These are phyloP conservation scores for Plebejus argus DNA, from an alignment of 2,888 invertebrate genomes.

Conservation along the genomic window DNA sequence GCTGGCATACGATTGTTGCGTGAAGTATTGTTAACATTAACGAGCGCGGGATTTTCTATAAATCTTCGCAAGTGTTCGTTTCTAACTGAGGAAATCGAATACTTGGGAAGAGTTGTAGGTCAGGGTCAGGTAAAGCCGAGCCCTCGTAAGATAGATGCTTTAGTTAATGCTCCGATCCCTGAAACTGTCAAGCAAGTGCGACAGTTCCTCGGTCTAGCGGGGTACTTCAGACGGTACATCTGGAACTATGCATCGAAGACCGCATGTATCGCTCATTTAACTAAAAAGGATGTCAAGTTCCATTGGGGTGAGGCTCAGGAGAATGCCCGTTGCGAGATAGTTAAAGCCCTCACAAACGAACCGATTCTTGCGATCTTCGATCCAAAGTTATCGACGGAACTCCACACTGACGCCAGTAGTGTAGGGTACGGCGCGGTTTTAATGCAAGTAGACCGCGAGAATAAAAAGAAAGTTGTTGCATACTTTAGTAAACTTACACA, in stretches of 20 bases:
- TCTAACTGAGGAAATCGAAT: constrained; percentile 28
- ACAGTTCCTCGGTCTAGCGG: background rate
- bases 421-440: too few relatives aligned
- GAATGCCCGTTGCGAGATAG: too few relatives aligned
- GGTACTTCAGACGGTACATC: constrained; percentile 33
- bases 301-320: too few relatives aligned
- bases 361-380: too few relatives aligned
- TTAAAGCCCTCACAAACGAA: too few relatives aligned
- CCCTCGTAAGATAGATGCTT: constrained; percentile 30
- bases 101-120: constrained; percentile 30
- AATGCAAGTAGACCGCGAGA: too few relatives aligned
- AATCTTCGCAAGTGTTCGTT: constrained; percentile 32
- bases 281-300: too few relatives aligned
- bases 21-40: constrained; percentile 24
- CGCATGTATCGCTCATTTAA: too few relatives aligned
- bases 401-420: too few relatives aligned
- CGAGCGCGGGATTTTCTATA: constrained; percentile 31
- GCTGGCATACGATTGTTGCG: constrained; percentile 11
- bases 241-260: background rate
- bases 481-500: too few relatives aligned
- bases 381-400: too few relatives aligned
- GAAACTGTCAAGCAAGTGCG: constrained; percentile 9
- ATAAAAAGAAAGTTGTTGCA: too few relatives aligned
- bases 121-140: background rate
- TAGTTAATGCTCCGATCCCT: background rate